phyloP scores from a whole-genome alignment of 2,888 invertebrate species.

The Melanotus villosus region DNA sequence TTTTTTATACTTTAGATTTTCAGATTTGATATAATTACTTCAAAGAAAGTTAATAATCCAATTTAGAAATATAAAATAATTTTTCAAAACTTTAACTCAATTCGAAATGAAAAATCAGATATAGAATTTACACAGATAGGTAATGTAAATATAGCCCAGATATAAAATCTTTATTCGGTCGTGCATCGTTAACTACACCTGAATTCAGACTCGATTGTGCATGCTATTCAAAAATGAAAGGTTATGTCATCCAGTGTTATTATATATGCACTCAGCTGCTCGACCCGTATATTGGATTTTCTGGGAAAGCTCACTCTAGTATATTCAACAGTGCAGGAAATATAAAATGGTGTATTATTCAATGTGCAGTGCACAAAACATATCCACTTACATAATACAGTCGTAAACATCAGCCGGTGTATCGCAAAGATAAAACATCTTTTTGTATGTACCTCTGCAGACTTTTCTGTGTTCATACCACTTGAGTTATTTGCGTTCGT shows the following conservation, averaged over 20 bases:
- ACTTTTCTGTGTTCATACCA: neutral
- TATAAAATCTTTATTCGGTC: too few relatives aligned
- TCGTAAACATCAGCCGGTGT: constrained; percentile 30
- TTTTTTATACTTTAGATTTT: too few relatives aligned
- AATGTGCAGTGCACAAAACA: constrained; percentile 27
- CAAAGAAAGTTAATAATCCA: too few relatives aligned
- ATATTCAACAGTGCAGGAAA: constrained; percentile 31
- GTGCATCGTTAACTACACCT: neutral
- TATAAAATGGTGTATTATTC: constrained; percentile 35
- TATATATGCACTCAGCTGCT: constrained; percentile 13
- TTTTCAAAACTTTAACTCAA: too few relatives aligned
- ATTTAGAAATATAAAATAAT: too few relatives aligned
- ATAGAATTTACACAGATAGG: too few relatives aligned
- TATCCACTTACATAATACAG: constrained; percentile 28
- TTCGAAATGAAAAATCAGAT: too few relatives aligned
- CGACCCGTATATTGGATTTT: constrained; percentile 24
- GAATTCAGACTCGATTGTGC: neutral
- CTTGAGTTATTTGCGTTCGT: neutral
- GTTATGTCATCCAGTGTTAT: neutral
- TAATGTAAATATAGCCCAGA: too few relatives aligned
- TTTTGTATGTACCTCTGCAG: constrained; percentile 7
- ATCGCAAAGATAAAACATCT: constrained; percentile 14
- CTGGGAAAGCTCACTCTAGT: constrained; percentile 5
- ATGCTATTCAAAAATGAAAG: neutral
- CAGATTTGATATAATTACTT: too few relatives aligned